A percentile compares a stretch with the other conserved stretches of the same genome.
These are phyloP conservation scores for Protonibea diacanthus DNA, from an alignment of 2,797 vertebrate species.

Conservation along the genomic window DNA sequence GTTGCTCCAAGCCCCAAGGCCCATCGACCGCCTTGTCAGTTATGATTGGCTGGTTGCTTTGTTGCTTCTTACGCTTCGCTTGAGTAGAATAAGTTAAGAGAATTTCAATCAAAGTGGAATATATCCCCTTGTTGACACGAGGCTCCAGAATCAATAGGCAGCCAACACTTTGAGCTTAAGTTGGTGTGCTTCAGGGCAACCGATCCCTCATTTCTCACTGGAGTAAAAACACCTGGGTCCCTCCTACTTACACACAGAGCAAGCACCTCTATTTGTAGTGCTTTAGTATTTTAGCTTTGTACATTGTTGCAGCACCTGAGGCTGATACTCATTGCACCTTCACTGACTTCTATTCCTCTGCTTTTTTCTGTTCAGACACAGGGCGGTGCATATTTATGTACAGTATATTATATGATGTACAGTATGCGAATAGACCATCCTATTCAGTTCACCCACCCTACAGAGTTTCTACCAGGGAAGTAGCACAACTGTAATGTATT, in stretches of 20 bases:
- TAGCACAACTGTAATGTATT: background rate
- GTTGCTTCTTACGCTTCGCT: conserved; percentile 70
- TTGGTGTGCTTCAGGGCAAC: conserved; percentile 68
- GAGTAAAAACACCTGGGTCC: conserved; percentile 66
- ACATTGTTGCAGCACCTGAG: conserved; percentile 25
- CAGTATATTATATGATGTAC: background rate
- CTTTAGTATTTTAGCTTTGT: conserved; percentile 49
- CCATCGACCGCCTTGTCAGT: conserved; percentile 77
- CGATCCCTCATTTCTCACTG: conserved; percentile 60
- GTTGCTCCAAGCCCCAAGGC: conserved; percentile 61
- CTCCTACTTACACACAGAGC: conserved; percentile 54
- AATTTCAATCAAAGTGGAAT: conserved; percentile 81
- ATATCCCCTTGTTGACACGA: conserved; percentile 77
- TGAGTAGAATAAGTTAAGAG: conserved; percentile 78
- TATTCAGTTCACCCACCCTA: background rate
- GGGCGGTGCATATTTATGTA: background rate
- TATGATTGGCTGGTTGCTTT: conserved; percentile 80
- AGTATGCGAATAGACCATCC: background rate
- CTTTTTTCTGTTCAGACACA: conserved; percentile 1
- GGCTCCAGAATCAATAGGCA: conserved; percentile 77
- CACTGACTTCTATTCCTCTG: conserved; percentile 21
- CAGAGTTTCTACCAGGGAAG: background rate
- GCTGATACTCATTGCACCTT: conserved; percentile 25
- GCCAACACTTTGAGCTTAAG: conserved; percentile 75
- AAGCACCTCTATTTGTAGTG: conserved; percentile 53